Percentiles rank a stretch among this genome's conserved stretches.
Evolutionary conservation across 1,140 invertebrate genomes (phyloP).

Genomic region (Drosophila murphyi): DNA sequence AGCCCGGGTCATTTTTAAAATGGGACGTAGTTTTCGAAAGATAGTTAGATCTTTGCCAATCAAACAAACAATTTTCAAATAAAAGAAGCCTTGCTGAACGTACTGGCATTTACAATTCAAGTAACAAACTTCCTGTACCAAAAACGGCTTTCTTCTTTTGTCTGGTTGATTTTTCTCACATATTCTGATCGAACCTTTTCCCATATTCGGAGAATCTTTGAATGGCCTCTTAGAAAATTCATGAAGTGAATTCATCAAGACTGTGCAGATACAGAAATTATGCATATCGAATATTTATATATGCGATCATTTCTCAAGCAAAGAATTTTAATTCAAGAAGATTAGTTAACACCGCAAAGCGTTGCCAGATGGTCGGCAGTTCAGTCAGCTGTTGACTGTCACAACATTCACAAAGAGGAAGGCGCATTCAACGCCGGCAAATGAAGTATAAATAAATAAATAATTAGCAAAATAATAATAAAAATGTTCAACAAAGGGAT

Average conservation of each 20-base stretch:
- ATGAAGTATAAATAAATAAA: slow-evolving; percentile 21
- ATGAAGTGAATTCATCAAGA: slow-evolving; percentile 27
- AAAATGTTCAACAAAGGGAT: slow-evolving; percentile 17
- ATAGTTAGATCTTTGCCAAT: no score
- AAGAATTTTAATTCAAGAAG: slow-evolving; percentile 7
- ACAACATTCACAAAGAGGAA: neutral
- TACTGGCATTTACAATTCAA: no score
- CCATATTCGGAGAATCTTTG: no score
- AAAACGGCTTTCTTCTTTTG: no score
- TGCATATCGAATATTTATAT: neutral
- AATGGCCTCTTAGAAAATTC: slow-evolving; percentile 13
- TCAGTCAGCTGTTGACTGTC: slow-evolving; percentile 28
- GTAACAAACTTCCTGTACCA: no score
- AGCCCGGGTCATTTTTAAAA: neutral
- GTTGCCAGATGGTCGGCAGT: slow-evolving; percentile 38
- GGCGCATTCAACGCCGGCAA: slow-evolving; percentile 5
- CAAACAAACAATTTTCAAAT: no score
- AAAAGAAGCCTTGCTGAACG: no score
- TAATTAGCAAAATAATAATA: neutral
- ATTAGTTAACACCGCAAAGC: slow-evolving; percentile 13
- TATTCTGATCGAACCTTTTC: no score
- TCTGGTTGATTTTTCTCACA: no score
- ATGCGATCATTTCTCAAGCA: slow-evolving; percentile 27
- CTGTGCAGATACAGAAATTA: slow-evolving; percentile 19
- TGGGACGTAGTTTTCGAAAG: no score